Evolutionary conservation across 2,888 invertebrate species (phyloP).

Genomic region (Euzetes globulus): DNA sequence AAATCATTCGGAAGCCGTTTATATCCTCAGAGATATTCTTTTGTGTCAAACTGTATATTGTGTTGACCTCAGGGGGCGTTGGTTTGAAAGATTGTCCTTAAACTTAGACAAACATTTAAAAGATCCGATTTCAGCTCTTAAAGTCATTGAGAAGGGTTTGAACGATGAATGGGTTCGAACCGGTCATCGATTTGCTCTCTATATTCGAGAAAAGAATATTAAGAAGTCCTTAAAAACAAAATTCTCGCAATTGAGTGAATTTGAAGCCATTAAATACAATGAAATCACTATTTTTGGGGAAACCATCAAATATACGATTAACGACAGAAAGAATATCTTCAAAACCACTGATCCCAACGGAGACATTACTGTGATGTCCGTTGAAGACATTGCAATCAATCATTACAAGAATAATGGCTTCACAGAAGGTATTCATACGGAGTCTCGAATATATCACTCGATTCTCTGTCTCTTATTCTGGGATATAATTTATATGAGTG

Average conservation of each 20-base stretch:
- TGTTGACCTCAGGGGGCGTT: slow-evolving; percentile 49
- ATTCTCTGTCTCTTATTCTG: slow-evolving; percentile 65
- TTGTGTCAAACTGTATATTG: slow-evolving; percentile 51
- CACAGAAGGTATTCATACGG: slow-evolving; percentile 60
- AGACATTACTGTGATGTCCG: slow-evolving; percentile 50
- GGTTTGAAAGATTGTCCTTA: slow-evolving; percentile 58
- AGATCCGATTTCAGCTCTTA: slow-evolving; percentile 46
- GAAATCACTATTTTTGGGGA: slow-evolving; percentile 31
- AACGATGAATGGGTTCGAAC: slow-evolving; percentile 46
- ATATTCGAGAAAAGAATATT: slow-evolving; percentile 25
- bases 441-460: slow-evolving; percentile 58
- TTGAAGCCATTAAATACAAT: neutral
- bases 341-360: slow-evolving; percentile 42
- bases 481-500: slow-evolving; percentile 61
- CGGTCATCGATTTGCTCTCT: slow-evolving; percentile 48
- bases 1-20: slow-evolving; percentile 51
- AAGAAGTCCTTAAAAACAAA: slow-evolving; percentile 9
- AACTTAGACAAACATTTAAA: slow-evolving; percentile 56
- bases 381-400: slow-evolving; percentile 55
- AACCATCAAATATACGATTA: slow-evolving; percentile 22
- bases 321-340: slow-evolving; percentile 40
- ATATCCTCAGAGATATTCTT: slow-evolving; percentile 51
- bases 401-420: slow-evolving; percentile 53
- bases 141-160: slow-evolving; percentile 46
- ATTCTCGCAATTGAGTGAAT: neutral